phyloP scores from a whole-genome alignment of 2,888 invertebrate species.

The Cecidostiba fungosa region DNA sequence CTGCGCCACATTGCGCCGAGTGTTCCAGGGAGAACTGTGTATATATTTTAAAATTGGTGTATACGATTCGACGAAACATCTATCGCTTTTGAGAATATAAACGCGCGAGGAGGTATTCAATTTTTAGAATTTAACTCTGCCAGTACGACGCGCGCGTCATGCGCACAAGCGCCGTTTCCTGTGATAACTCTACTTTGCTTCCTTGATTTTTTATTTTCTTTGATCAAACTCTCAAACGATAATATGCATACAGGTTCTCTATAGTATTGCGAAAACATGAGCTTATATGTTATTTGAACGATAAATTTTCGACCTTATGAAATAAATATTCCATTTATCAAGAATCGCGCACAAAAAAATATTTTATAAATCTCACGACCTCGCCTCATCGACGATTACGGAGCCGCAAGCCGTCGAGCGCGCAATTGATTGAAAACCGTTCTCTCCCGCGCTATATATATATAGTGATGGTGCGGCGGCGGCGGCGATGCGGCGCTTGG shows the following conservation, averaged over 20 bases:
- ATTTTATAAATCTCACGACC: background rate
- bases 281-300: too few relatives aligned
- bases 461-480: background rate
- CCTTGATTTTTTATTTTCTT: too few relatives aligned
- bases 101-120: too few relatives aligned
- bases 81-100: too few relatives aligned
- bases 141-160: too few relatives aligned
- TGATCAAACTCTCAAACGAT: too few relatives aligned
- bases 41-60: background rate
- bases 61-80: too few relatives aligned
- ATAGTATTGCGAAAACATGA: too few relatives aligned
- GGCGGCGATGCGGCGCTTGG: background rate
- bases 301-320: background rate
- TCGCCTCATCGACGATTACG: conserved; percentile 9
- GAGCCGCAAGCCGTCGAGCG: background rate
- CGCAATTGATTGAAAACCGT: conserved; percentile 16
- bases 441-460: background rate
- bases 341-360: background rate
- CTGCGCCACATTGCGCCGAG: background rate
- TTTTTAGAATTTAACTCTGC: too few relatives aligned
- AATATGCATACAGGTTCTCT: too few relatives aligned
- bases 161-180: too few relatives aligned
- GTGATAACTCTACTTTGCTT: too few relatives aligned
- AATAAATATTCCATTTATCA: background rate
- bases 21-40: background rate